These are phyloP conservation scores for Aix galericulata DNA, from an alignment of 2,113 vertebrate species.

Conservation along the genomic window DNA sequence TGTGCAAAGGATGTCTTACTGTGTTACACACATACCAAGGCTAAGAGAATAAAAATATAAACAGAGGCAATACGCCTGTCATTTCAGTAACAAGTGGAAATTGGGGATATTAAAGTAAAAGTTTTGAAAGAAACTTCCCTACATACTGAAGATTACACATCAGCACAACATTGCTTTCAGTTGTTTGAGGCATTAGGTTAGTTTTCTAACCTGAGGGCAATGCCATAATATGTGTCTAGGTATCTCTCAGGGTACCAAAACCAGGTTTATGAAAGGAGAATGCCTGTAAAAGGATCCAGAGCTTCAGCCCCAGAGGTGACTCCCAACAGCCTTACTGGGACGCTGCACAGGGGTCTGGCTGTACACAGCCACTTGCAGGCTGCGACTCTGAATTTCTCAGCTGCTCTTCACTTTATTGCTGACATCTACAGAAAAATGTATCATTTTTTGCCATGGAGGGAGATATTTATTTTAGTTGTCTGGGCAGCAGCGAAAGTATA, in stretches of 20 bases:
- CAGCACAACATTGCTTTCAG: background rate
- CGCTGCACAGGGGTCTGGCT: background rate
- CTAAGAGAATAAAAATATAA: constrained; percentile 42
- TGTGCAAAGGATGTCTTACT: constrained; percentile 33
- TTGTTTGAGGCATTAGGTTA: background rate
- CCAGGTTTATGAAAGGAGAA: background rate
- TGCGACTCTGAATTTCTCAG: background rate
- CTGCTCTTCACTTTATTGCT: background rate
- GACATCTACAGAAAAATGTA: background rate
- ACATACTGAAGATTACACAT: background rate
- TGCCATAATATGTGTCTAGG: background rate
- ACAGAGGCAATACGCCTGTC: constrained; percentile 2
- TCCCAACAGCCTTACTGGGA: background rate
- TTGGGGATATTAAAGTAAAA: background rate
- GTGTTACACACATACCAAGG: constrained; percentile 16
- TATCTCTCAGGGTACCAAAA: background rate
- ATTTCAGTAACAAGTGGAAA: background rate
- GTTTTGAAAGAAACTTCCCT: background rate
- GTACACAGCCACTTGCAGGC: background rate
- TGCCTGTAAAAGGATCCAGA: background rate
- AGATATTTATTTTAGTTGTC: background rate
- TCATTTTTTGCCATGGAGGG: background rate
- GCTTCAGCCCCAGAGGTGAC: background rate
- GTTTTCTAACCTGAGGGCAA: background rate
- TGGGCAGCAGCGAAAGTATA: background rate